phyloP scores from a whole-genome alignment of 1,140 invertebrate species.

The fruit fly (Drosophila melanogaster) region DNA sequence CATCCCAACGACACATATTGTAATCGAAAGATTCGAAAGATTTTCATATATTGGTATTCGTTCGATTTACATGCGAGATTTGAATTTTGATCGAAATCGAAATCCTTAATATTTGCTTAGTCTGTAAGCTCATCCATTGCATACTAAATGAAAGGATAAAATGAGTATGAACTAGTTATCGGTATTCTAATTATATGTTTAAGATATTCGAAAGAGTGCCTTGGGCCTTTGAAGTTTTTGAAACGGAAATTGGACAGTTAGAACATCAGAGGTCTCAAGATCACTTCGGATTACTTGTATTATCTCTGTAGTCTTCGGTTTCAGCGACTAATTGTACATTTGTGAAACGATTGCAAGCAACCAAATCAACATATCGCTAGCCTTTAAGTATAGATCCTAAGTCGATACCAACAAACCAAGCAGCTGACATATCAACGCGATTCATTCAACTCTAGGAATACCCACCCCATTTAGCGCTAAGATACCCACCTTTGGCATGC shows the following conservation, averaged over 20 bases:
- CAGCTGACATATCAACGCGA: constrained; percentile 29
- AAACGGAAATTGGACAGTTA: background rate
- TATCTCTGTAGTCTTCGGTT: constrained; percentile 49
- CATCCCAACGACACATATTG: constrained; percentile 16
- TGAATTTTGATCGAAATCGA: background rate
- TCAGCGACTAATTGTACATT: constrained; percentile 65
- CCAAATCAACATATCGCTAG: constrained; percentile 72
- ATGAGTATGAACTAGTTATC: constrained; percentile 81
- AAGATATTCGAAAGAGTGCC: constrained; percentile 4
- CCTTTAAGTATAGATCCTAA: constrained; percentile 43
- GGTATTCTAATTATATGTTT: constrained; percentile 41
- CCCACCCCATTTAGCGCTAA: constrained; percentile 47
- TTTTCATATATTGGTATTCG: background rate
- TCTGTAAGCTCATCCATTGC: constrained; percentile 32
- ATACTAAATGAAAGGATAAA: constrained; percentile 49
- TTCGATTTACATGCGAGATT: background rate
- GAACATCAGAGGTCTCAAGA: background rate
- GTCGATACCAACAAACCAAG: constrained; percentile 53
- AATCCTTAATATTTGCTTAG: constrained; percentile 26
- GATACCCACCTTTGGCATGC: constrained; percentile 40
- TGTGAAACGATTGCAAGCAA: constrained; percentile 66
- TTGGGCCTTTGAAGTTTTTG: background rate
- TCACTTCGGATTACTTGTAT: constrained; percentile 32
- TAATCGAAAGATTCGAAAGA: constrained; percentile 23
- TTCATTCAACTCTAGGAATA: constrained; percentile 23